Evolutionary conservation across 2,888 invertebrate genomes (phyloP), one percentile per base, ranked within the genome.

Genomic region (Plagodis pulveraria): DNA sequence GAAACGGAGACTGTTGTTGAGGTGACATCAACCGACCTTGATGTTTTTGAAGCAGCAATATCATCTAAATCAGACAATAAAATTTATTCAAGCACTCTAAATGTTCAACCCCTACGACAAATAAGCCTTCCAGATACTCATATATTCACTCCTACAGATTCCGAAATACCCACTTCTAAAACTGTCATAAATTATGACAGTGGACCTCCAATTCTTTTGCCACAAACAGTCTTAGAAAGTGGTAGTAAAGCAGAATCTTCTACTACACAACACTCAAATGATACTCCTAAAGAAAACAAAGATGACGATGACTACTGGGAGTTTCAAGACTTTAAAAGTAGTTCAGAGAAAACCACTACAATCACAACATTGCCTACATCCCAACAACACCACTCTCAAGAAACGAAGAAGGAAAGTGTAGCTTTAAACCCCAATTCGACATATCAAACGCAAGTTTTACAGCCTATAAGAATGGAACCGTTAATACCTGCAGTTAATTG

Each of bases 81-180:
- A 71, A 80, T 87, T 67, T 91, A 83, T 69, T 87, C 92, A 33
- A 86, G 77, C 58, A 82, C 89, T 44, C 70, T 92, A 53, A 84
- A 79, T 69, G 83, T 91, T 35, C 92, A 93, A 71, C 90, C 90
- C 43, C 68, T 91, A 58, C 72, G 93, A 49, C 93, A 93, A 74
- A 93, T 93, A 51, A 93, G 78, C 69, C 77, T 93, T 60, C 93
- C 93, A 8, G 93, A 93, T 62, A 93, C 93, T 33, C 93, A 93
- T 72, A 93, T 93, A 54, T 93, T 91, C 69, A 93, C 93, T 56
- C 93, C 93, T 5, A 91, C 91, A 35, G 91, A 93, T 72, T 93
- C 93, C 0, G 91, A 93, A 78, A 91, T 87, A 55, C 93, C 93
- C 36, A 84, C 91, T 64, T 93, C 93, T 36, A 93, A 91, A 79